Conservation (phyloP, 1,140 invertebrate genomes). For the Drosophila suzukii region DNA sequence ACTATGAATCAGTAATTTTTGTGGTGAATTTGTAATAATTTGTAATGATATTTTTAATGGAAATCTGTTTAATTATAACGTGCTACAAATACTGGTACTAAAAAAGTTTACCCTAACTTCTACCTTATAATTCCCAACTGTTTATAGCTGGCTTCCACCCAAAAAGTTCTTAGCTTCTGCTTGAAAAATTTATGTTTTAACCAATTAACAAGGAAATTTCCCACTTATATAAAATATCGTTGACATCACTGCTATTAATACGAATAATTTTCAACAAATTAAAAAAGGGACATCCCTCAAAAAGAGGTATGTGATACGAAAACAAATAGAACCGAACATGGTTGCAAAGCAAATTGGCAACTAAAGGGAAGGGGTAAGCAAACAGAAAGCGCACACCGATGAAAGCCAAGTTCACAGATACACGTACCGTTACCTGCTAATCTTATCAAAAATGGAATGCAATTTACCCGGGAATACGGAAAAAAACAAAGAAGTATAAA, state of each 20-base stretch:
- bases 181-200: background rate
- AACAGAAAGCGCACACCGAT: constrained; percentile 27
- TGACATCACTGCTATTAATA: constrained; percentile 27
- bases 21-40: background rate
- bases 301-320: constrained; percentile 21
- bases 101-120: no score
- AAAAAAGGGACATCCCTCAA: background rate
- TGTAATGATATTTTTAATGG: no score
- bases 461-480: constrained; percentile 24
- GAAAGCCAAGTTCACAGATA: constrained; percentile 18
- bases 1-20: no score
- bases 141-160: no score
- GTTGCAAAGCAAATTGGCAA: constrained; percentile 34
- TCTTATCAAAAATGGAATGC: constrained; percentile 51
- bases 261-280: constrained; percentile 14
- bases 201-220: background rate
- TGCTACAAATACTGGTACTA: no score
- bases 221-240: background rate
- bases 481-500: constrained; percentile 19
- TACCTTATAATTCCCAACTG: background rate
- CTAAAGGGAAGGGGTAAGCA: constrained; percentile 12
- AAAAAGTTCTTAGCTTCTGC: background rate
- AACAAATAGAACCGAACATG: constrained; percentile 17
- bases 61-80: no score
- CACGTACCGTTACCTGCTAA: constrained; percentile 31